phyloP scores from a whole-genome alignment of 2,888 invertebrate species.

The Drosophila phalerata region DNA sequence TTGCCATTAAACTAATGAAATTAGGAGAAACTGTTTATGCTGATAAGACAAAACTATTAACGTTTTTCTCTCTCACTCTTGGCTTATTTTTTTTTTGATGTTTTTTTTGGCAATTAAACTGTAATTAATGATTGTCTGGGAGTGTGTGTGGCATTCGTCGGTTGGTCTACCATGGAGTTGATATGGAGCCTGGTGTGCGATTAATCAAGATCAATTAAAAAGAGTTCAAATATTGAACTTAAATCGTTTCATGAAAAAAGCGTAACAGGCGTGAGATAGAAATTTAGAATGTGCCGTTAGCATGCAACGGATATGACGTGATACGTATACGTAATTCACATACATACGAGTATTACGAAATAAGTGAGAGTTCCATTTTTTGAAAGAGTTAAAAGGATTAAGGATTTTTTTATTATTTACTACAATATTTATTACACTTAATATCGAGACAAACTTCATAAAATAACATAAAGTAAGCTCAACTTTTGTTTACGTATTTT shows the following conservation, averaged over 20 bases:
- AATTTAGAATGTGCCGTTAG: constrained; percentile 59
- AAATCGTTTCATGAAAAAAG: constrained; percentile 58
- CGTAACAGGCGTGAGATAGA: constrained; percentile 59
- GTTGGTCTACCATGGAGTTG: constrained; percentile 41
- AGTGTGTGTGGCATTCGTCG: constrained; percentile 53
- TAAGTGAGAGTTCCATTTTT: neutral
- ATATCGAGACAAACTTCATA: too few relatives aligned
- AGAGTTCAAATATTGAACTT: constrained; percentile 78
- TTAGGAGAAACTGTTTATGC: constrained; percentile 75
- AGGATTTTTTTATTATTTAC: too few relatives aligned
- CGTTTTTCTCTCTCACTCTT: constrained; percentile 33
- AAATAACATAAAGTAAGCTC: neutral
- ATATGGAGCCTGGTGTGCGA: constrained; percentile 66
- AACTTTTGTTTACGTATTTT: neutral
- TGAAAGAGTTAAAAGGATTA: neutral
- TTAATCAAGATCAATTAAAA: constrained; percentile 80
- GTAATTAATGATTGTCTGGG: constrained; percentile 68
- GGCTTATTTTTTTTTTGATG: constrained; percentile 35
- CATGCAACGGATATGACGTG: constrained; percentile 46
- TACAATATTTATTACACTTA: too few relatives aligned
- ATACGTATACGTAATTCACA: constrained; percentile 10
- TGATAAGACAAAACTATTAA: constrained; percentile 78
- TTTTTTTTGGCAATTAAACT: constrained; percentile 69
- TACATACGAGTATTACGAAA: constrained; percentile 28
- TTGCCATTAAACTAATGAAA: constrained; percentile 78